phyloP scores from a whole-genome alignment of 1,140 invertebrate species.

The Drusus annulatus region DNA sequence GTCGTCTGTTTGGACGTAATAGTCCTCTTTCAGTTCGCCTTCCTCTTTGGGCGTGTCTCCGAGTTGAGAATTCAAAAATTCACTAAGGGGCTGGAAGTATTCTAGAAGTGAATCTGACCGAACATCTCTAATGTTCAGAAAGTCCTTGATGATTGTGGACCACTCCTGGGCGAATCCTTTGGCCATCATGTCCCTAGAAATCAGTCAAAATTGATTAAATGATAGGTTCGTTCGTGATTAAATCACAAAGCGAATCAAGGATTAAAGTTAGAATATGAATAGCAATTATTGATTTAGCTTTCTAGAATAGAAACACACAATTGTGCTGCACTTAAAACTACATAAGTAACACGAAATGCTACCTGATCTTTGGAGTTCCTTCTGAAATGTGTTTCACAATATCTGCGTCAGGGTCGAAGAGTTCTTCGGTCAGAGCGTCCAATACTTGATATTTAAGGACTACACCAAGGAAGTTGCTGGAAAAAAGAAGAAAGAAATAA shows the following conservation, averaged over 20 bases:
- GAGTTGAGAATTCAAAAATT: slow-evolving; percentile 63
- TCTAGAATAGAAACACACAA: too few species aligned
- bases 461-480: slow-evolving; percentile 68
- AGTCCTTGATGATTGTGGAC: slow-evolving; percentile 57
- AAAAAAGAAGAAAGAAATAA: slow-evolving; percentile 41
- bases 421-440: slow-evolving; percentile 61
- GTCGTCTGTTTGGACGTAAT: not conserved
- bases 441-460: slow-evolving; percentile 69
- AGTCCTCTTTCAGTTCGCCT: slow-evolving; percentile 32
- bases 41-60: slow-evolving; percentile 36
- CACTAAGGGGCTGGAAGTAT: slow-evolving; percentile 63
- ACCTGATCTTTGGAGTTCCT: slow-evolving; percentile 60
- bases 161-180: slow-evolving; percentile 60
- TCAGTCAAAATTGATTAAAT: slow-evolving; percentile 1
- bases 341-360: not conserved
- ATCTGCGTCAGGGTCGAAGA: slow-evolving; percentile 61
- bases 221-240: too few species aligned
- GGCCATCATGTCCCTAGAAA: slow-evolving; percentile 60
- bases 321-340: too few species aligned
- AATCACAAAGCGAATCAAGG: too few species aligned
- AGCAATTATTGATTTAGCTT: too few species aligned
- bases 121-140: slow-evolving; percentile 61
- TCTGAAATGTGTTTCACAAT: slow-evolving; percentile 60
- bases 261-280: too few species aligned
- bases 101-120: slow-evolving; percentile 60